phyloP scores from a whole-genome alignment of 2,797 vertebrate species.

The Merluccius polli region DNA sequence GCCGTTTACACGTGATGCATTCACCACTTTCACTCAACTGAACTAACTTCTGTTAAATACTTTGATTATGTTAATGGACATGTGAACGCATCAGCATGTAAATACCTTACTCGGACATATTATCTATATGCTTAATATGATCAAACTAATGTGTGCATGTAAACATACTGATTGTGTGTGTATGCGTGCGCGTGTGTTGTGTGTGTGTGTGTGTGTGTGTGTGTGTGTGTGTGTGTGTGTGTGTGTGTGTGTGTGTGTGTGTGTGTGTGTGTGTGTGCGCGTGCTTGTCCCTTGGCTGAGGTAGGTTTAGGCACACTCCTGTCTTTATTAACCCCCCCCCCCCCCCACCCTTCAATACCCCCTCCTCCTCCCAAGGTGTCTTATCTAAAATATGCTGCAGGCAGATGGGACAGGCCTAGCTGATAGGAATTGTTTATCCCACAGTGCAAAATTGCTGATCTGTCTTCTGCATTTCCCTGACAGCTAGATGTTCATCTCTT shows the following conservation, averaged over 20 bases:
- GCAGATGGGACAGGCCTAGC: slow-evolving; percentile 72
- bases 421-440: slow-evolving; percentile 78
- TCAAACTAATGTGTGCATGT: too few relatives aligned
- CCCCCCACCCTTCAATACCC: slow-evolving; percentile 54
- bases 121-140: too few relatives aligned
- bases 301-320: slow-evolving; percentile 42
- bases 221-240: slow-evolving; percentile 21
- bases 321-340: slow-evolving; percentile 43
- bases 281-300: slow-evolving; percentile 49
- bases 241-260: slow-evolving; percentile 16
- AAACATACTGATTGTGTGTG: too few relatives aligned
- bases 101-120: too few relatives aligned
- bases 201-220: slow-evolving; percentile 9
- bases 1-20: too few relatives aligned
- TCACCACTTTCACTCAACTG: too few relatives aligned
- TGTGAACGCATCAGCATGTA: too few relatives aligned
- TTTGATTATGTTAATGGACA: too few relatives aligned
- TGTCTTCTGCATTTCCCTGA: slow-evolving; percentile 69
- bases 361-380: slow-evolving; percentile 41
- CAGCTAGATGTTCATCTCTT: slow-evolving; percentile 68
- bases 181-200: slow-evolving; percentile 14
- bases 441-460: slow-evolving; percentile 73
- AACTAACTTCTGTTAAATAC: too few relatives aligned
- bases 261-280: slow-evolving; percentile 27
- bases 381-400: slow-evolving; percentile 68